A percentile compares a stretch with the other conserved stretches of the same genome.
Evolutionary conservation across 2,797 vertebrate species (phyloP).

Genomic region (Gila robusta): DNA sequence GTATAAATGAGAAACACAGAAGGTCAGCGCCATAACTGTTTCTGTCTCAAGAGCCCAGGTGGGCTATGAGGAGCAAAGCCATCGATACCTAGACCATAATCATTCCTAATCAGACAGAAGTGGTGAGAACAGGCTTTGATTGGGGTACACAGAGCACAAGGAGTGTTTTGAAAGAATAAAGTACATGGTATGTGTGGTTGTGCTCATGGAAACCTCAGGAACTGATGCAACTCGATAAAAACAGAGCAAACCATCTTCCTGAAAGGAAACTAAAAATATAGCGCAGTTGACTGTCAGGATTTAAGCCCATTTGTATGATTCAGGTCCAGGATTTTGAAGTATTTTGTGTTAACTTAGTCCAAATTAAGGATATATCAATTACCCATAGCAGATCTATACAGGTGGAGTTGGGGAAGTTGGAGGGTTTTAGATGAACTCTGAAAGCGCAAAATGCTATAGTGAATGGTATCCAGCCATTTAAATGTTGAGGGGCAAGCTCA

Average conservation of each 20-base stretch:
- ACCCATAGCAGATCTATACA: no score
- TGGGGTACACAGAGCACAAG: constrained; percentile 71
- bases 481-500: neutral
- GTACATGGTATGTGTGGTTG: constrained; percentile 66
- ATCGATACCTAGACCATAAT: constrained; percentile 59
- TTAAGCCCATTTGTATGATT: neutral
- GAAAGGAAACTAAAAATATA: neutral
- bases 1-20: constrained; percentile 2
- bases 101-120: constrained; percentile 74
- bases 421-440: no score
- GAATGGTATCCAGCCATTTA: no score
- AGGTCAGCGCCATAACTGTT: constrained; percentile 7
- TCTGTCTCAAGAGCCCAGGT: constrained; percentile 5
- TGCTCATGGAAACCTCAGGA: constrained; percentile 1
- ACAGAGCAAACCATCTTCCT: neutral
- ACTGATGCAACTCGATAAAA: neutral
- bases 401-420: no score
- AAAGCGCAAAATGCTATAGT: no score
- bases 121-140: constrained; percentile 70
- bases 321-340: neutral
- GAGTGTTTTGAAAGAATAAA: constrained; percentile 62
- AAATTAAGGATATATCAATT: no score
- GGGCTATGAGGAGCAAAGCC: neutral
- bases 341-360: neutral
- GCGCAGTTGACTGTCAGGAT: neutral